These are phyloP conservation scores for Scolopax bukidnonensis DNA, from an alignment of 2,797 vertebrate genomes.

Conservation along the genomic window DNA sequence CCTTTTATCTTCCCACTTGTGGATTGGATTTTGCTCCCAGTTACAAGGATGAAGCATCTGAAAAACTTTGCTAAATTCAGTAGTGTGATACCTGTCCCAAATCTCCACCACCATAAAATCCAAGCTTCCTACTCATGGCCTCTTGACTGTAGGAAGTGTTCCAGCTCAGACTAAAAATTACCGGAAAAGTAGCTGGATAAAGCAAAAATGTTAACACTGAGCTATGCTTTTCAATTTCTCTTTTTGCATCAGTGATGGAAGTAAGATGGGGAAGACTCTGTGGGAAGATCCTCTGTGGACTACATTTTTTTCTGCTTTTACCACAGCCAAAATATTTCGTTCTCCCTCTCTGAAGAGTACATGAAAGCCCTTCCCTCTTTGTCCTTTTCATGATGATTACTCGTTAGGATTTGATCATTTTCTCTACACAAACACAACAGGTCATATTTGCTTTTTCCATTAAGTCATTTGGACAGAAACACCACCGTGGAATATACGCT, in stretches of 20 bases:
- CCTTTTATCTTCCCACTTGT: neutral
- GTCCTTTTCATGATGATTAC: neutral
- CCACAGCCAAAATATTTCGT: neutral
- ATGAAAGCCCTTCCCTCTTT: neutral
- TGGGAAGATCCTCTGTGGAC: neutral
- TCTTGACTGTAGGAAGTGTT: neutral
- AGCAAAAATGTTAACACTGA: neutral
- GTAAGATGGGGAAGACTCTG: neutral
- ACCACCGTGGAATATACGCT: neutral
- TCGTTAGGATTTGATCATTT: neutral
- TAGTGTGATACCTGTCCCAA: neutral
- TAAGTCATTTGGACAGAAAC: constrained; percentile 14
- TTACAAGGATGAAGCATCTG: neutral
- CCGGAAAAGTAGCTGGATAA: constrained; percentile 1
- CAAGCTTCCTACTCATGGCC: neutral
- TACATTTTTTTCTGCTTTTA: neutral
- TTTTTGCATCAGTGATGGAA: neutral
- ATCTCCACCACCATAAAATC: neutral
- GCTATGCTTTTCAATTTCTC: neutral
- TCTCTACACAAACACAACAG: neutral
- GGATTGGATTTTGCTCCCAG: neutral
- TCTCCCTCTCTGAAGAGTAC: neutral
- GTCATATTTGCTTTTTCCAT: neutral
- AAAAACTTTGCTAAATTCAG: constrained; percentile 31
- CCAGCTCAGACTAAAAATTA: constrained; percentile 11